Base-by-base conservation (phyloP, 2,113 vertebrate genomes). In the Oryzias woworae region DNA sequence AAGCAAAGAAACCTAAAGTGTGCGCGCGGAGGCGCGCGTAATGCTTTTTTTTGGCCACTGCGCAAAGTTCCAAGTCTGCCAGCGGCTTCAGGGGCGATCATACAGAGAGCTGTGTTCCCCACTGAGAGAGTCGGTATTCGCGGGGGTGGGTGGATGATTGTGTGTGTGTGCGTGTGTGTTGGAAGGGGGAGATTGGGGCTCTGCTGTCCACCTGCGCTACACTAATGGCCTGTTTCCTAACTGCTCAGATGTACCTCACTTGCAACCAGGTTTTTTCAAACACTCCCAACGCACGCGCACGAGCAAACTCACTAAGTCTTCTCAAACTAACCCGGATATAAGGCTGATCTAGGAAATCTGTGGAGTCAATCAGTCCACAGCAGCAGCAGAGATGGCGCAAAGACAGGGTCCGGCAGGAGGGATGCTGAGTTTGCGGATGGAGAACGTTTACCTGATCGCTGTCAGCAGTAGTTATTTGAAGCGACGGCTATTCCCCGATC, bases 391-490 rank as follows among this genome's bases (percentile, higher is more conserved):
- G 8, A 36, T 36, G 36, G 36, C 36, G 36, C 36, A 36, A 36
- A 36, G 8, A 36, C 36, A 36, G 36, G 2, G 36, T 36, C 36
- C 36, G 12, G 36, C 7, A 20, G 17, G 65, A 28, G 20, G 26
- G 5, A 42, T 57, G 22, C 18, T 18, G 26, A 71, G 69, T 54
- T 17, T 18, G 75, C 22, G 20, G 50, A 76, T 20, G 16, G 12
- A 18, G 41, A 4, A 22, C 52, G 20, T 80, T 36, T 90, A 93
- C 92, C 92, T 93, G 90, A 77, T 92, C 92, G 88, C 85, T 90
- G 90, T 88, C 88, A 92, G 89, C 89, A 85, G 90, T 81, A 91
- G 89, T 92, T 93, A 92, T 88, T 92, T 71, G 83, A 89, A 71
- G 78, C 65, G 80, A 70, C 75, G 85, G 83, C 64, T 89, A 88